Evolutionary conservation across 2,888 invertebrate species (phyloP).

Genomic region (Pachycephus smyrnensis): DNA sequence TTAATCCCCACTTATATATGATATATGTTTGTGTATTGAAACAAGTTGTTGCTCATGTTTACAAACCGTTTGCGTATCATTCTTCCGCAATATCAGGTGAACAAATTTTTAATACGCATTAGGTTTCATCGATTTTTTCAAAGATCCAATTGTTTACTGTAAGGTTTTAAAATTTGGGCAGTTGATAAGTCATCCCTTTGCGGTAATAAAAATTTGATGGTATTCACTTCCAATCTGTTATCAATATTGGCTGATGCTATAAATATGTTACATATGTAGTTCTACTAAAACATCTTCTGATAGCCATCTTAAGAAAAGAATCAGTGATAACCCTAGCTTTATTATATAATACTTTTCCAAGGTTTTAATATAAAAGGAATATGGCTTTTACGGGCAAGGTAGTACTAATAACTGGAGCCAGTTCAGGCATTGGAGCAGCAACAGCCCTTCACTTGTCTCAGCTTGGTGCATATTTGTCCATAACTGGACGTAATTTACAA

Average conservation of each 20-base stretch:
- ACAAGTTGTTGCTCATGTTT: too few relatives aligned
- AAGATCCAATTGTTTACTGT: neutral
- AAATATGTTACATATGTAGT: neutral
- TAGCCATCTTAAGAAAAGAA: neutral
- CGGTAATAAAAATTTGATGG: neutral
- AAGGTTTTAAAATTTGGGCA: neutral
- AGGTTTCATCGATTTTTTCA: neutral
- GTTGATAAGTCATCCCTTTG: neutral
- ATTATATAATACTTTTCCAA: neutral
- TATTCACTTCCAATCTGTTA: neutral
- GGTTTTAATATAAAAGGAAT: neutral
- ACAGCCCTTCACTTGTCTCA: slow-evolving; percentile 82
- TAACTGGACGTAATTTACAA: slow-evolving; percentile 77
- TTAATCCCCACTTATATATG: too few relatives aligned
- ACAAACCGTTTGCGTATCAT: too few relatives aligned
- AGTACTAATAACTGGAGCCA: slow-evolving; percentile 82
- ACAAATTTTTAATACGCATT: neutral
- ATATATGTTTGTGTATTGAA: too few relatives aligned
- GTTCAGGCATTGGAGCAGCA: slow-evolving; percentile 87
- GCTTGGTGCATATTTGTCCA: slow-evolving; percentile 80
- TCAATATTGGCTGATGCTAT: neutral
- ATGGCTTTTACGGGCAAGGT: slow-evolving; percentile 79
- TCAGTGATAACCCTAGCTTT: neutral
- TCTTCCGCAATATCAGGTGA: neutral
- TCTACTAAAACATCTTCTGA: neutral